Evolutionary conservation across 2,888 invertebrate genomes (phyloP).

Genomic region (Sepioteuthis lessoniana): DNA sequence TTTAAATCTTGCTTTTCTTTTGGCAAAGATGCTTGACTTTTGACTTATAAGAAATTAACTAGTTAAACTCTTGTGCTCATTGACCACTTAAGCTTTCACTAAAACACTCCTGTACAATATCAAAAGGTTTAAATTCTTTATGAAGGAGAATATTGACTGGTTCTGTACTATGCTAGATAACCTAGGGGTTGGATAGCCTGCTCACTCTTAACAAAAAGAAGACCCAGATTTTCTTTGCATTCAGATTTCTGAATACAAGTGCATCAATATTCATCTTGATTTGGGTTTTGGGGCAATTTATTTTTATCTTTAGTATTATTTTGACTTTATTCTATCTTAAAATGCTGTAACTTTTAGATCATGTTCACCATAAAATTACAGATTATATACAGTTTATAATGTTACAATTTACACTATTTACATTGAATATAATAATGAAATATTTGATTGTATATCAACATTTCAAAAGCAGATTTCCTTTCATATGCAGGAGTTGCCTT

Average conservation of each 20-base stretch:
- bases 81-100: constrained; percentile 33
- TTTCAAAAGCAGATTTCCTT: too few relatives aligned
- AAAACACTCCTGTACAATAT: background rate
- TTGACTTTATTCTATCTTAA: background rate
- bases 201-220: background rate
- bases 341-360: background rate
- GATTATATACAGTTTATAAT: background rate
- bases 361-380: background rate
- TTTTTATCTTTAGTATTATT: background rate
- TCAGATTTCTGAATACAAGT: background rate
- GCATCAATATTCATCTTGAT: background rate
- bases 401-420: too few relatives aligned
- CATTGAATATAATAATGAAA: too few relatives aligned
- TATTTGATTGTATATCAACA: too few relatives aligned
- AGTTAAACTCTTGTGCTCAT: background rate
- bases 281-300: background rate
- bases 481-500: too few relatives aligned
- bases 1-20: background rate
- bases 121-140: background rate
- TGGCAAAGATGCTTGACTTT: background rate
- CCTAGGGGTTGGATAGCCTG: background rate
- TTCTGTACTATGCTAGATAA: background rate
- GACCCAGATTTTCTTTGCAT: background rate
- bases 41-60: background rate
- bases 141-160: background rate